phyloP scores from a whole-genome alignment of 2,113 vertebrate species.

The Aphyosemion australe region DNA sequence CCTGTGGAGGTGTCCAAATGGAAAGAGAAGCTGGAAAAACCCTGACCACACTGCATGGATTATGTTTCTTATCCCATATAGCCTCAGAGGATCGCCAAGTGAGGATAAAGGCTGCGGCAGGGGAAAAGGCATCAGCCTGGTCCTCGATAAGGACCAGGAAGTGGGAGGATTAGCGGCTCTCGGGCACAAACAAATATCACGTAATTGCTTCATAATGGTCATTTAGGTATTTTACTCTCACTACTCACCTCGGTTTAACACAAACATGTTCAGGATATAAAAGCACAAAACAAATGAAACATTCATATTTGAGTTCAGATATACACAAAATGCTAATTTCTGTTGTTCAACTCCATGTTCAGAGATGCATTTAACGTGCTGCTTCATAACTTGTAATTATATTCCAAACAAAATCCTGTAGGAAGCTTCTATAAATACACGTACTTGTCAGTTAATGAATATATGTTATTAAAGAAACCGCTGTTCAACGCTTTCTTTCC shows the following conservation, averaged over 20 bases:
- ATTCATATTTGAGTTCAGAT: too few species aligned
- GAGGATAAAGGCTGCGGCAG: slow-evolving; percentile 6
- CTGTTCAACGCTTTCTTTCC: slow-evolving; percentile 6
- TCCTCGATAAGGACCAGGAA: slow-evolving; percentile 23
- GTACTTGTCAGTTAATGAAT: slow-evolving; percentile 4
- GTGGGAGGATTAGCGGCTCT: slow-evolving; percentile 22
- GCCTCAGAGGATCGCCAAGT: slow-evolving; percentile 3
- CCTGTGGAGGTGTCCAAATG: slow-evolving; percentile 12
- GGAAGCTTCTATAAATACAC: neutral
- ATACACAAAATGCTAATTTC: too few species aligned
- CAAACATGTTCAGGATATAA: too few species aligned
- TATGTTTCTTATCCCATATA: slow-evolving; percentile 12
- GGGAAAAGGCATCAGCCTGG: neutral
- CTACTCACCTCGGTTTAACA: neutral
- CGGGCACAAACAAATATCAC: slow-evolving; percentile 1
- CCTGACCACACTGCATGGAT: slow-evolving; percentile 27
- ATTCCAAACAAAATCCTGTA: neutral
- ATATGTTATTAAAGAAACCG: slow-evolving; percentile 3
- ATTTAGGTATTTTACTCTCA: neutral
- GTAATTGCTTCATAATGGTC: neutral
- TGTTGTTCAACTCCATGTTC: too few species aligned
- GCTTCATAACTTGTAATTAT: neutral
- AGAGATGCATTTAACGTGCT: neutral
- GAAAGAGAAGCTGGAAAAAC: slow-evolving; percentile 12
- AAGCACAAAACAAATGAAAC: too few species aligned